These are phyloP conservation scores for Steinernema feltiae DNA, from an alignment of 1,140 invertebrate species.

Conservation along the genomic window DNA sequence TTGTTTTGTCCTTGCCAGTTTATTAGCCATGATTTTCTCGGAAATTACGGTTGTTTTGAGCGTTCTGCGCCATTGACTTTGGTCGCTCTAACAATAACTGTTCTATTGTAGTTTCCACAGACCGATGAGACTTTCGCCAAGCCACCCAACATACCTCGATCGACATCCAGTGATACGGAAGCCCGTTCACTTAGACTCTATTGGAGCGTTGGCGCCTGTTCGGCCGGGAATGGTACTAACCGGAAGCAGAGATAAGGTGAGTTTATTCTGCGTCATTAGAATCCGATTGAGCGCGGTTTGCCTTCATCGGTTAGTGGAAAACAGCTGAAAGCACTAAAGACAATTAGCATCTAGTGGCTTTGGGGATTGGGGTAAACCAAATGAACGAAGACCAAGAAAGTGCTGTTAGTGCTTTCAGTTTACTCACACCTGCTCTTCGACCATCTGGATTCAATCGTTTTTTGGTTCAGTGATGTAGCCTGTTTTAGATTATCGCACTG, in stretches of 20 bases:
- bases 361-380: too few species aligned
- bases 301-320: too few species aligned
- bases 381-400: too few species aligned
- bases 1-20: background rate
- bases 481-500: background rate
- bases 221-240: background rate
- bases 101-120: background rate
- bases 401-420: too few species aligned
- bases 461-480: too few species aligned
- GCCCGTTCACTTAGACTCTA: background rate
- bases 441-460: too few species aligned
- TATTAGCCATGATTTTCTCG: background rate
- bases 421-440: too few species aligned
- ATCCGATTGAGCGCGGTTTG: too few species aligned
- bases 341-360: too few species aligned
- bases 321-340: too few species aligned
- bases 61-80: background rate
- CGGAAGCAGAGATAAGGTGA: constrained; percentile 7
- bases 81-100: background rate
- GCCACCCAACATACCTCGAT: background rate
- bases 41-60: background rate
- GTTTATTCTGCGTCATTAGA: too few species aligned
- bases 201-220: background rate
- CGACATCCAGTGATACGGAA: constrained; percentile 2
- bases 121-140: background rate